Evolutionary conservation across 2,888 invertebrate species (phyloP), one percentile per base, ranked within the genome.

Genomic region (Diogma glabrata): DNA sequence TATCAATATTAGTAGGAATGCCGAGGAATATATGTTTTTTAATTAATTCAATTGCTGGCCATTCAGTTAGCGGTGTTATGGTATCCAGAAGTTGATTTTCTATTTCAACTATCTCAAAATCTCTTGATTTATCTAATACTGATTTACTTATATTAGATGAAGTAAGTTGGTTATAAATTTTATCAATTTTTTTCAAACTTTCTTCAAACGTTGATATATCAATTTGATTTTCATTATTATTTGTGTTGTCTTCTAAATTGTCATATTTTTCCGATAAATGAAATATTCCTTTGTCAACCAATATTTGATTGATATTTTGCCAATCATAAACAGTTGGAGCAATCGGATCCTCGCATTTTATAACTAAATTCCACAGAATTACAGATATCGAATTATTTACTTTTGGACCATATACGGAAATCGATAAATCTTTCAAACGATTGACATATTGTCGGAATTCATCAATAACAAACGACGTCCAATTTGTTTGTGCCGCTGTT

Each of bases 211-310:
- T 30, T n/a, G 30, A 7, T 8, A 30, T 30, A 22, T n/a, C 23
- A 23, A 43, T 43, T 23, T 43, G 22, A 22, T 43, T 48, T 54
- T 56, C 30, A 53, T 47, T 19, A 54, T 53, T 56, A 24, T 47
- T 20, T 26, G 40, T 49, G 14, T 36, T 28, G 16, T 49, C 33
- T 9, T 19, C 20, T 30, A n/a, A 23, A 28, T 26, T 8, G 16
- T 36, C 59, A 49, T 78, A 62, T 51, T 59, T 60, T 40, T 63
- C 61, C 5, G 52, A 49, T 51, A 60, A 52, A 47, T 63, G 58
- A 3, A 79, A 83, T 24, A 83, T 67, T 0, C 88, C 88, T 54
- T 75, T 71, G 7, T 81, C 77, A 2, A 84, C 72, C 16, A 91
- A 72, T 54, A 72, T 70, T 45, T 76, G 72, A 61, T 84, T 85